phyloP scores from a whole-genome alignment of 2,113 vertebrate genomes.

The Dicerorhinus sumatrensis region DNA sequence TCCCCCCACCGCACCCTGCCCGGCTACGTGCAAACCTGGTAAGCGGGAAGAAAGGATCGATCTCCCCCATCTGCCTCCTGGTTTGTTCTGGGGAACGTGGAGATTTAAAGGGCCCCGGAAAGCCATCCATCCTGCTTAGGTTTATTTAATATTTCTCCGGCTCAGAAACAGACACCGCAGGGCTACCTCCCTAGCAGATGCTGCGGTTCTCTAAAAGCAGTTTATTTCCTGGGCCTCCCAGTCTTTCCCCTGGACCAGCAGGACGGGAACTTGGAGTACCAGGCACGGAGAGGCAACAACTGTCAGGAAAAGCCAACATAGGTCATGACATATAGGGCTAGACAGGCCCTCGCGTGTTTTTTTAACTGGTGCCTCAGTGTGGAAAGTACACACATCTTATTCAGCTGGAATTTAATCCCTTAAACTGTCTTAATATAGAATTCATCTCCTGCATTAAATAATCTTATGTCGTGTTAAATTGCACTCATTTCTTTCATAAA shows the following conservation, averaged over 20 bases:
- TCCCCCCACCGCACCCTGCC: not conserved
- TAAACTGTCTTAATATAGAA: constrained; percentile 78
- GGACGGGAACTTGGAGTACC: not conserved
- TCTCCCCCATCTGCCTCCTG: constrained; percentile 55
- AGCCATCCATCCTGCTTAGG: constrained; percentile 85
- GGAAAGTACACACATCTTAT: constrained; percentile 53
- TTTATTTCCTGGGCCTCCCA: constrained; percentile 81
- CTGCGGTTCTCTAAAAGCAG: constrained; percentile 78
- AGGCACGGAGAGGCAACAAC: not conserved
- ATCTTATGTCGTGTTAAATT: constrained; percentile 80
- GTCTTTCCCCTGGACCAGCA: constrained; percentile 51
- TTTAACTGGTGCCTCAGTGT: not conserved
- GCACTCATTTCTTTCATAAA: constrained; percentile 77
- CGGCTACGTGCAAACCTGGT: not conserved
- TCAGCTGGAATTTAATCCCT: constrained; percentile 69
- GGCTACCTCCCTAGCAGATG: constrained; percentile 81
- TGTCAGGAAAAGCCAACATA: not conserved
- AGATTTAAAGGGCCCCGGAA: constrained; percentile 84
- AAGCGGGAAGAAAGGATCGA: constrained; percentile 28
- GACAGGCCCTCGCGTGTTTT: not conserved
- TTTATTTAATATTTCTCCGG: constrained; percentile 87
- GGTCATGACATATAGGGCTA: constrained; percentile 32
- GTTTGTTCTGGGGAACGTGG: constrained; percentile 31
- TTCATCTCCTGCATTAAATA: constrained; percentile 75
- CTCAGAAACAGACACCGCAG: constrained; percentile 82